These are phyloP conservation scores for Protomyctophum bolini DNA, from an alignment of 2,113 vertebrate genomes.

Conservation along the genomic window DNA sequence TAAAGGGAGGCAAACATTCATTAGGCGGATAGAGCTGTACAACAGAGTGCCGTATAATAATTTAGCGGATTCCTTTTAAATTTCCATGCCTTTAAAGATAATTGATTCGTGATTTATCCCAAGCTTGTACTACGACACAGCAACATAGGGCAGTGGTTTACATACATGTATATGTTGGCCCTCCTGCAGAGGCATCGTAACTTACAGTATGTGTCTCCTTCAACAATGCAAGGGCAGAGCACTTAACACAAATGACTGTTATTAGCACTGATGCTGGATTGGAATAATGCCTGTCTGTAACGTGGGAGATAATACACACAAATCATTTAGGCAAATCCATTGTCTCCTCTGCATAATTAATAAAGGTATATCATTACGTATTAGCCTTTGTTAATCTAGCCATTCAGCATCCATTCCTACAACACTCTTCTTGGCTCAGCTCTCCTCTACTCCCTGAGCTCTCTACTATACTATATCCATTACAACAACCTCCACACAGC, in stretches of 20 bases:
- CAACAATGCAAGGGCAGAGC: conserved; percentile 21
- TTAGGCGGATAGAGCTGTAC: conserved; percentile 47
- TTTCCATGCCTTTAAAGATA: conserved; percentile 52
- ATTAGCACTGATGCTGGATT: background rate
- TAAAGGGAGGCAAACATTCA: conserved; percentile 65
- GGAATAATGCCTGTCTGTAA: too few relatives aligned
- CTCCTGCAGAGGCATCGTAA: background rate
- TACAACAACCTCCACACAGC: conserved; percentile 6
- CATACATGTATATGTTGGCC: conserved; percentile 27
- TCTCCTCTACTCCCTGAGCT: too few relatives aligned
- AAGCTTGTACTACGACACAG: conserved; percentile 30
- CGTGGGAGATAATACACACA: too few relatives aligned
- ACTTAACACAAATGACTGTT: background rate
- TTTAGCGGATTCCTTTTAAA: conserved; percentile 43
- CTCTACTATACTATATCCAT: conserved; percentile 5
- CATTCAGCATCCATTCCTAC: background rate
- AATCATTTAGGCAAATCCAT: background rate
- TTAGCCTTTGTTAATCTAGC: background rate
- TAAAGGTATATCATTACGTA: background rate
- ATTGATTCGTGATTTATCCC: conserved; percentile 56
- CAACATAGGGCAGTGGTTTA: conserved; percentile 46
- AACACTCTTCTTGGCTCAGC: background rate
- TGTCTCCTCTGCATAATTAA: background rate
- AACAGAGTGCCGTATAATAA: conserved; percentile 41
- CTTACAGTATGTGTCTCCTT: conserved; percentile 27